phyloP scores from a whole-genome alignment of 2,888 invertebrate genomes.

The Mycalesis mineus region DNA sequence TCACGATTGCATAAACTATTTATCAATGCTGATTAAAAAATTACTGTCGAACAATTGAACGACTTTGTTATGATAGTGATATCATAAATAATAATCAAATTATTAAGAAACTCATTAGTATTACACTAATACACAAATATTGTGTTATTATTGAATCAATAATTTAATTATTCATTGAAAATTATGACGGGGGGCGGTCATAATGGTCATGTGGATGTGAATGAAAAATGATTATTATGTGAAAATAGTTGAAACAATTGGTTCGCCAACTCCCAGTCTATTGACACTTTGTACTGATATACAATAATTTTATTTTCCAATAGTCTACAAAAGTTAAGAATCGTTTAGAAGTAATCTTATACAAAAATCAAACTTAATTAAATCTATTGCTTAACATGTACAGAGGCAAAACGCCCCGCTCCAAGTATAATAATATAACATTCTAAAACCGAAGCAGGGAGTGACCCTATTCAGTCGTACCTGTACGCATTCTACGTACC shows the following conservation, averaged over 20 bases:
- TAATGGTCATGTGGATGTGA: not conserved
- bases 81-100: too few species aligned
- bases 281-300: slow-evolving; percentile 70
- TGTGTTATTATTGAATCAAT: too few species aligned
- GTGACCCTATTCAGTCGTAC: slow-evolving; percentile 40
- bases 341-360: slow-evolving; percentile 57
- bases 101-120: too few species aligned
- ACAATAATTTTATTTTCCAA: slow-evolving; percentile 54
- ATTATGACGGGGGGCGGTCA: too few species aligned
- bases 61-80: too few species aligned
- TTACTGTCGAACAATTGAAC: too few species aligned
- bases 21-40: too few species aligned
- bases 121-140: too few species aligned
- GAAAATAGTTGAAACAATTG: not conserved
- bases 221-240: not conserved
- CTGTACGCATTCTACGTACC: not conserved
- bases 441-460: slow-evolving; percentile 32
- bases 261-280: not conserved
- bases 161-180: too few species aligned
- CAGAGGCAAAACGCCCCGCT: slow-evolving; percentile 35
- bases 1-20: too few species aligned
- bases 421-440: slow-evolving; percentile 22
- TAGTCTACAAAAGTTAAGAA: slow-evolving; percentile 48
- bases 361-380: slow-evolving; percentile 43
- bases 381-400: slow-evolving; percentile 48